Evolutionary conservation across 2,113 vertebrate genomes (phyloP).

Genomic region (Xiphophorus couchianus): DNA sequence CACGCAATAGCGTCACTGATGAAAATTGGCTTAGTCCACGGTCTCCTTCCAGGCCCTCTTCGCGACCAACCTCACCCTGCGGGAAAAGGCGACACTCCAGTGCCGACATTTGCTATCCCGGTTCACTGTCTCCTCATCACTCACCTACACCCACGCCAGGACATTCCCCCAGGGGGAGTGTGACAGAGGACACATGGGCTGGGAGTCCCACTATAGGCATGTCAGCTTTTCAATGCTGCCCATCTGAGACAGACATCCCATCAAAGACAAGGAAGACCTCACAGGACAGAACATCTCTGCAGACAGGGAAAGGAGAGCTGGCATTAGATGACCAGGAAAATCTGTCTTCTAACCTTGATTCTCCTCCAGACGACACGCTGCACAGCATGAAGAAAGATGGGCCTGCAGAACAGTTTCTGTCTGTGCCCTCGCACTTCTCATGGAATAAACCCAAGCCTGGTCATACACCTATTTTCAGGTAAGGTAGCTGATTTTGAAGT

Average conservation of each 20-base stretch:
- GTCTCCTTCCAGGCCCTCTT: conserved; percentile 92
- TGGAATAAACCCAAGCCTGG: conserved; percentile 99
- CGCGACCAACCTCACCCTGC: conserved; percentile 94
- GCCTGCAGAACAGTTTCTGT: conserved; percentile 93
- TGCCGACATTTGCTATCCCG: conserved; percentile 93
- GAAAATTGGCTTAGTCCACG: conserved; percentile 98
- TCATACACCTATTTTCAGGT: conserved; percentile 98
- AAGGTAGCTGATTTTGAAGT: conserved; percentile 37
- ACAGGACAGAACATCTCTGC: conserved; percentile 89
- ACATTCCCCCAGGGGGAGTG: conserved; percentile 92
- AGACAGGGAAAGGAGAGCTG: conserved; percentile 88
- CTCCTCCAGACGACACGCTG: conserved; percentile 87
- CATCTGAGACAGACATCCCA: conserved; percentile 93
- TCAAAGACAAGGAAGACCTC: conserved; percentile 97
- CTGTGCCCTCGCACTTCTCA: conserved; percentile 95
- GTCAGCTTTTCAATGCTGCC: conserved; percentile 91
- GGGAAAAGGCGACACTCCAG: conserved; percentile 97
- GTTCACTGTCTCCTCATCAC: conserved; percentile 92
- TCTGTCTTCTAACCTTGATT: conserved; percentile 89
- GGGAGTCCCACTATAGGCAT: conserved; percentile 84
- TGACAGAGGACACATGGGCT: conserved; percentile 96
- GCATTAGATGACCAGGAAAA: conserved; percentile 89
- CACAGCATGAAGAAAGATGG: conserved; percentile 93
- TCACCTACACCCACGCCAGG: conserved; percentile 94
- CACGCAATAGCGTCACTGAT: conserved; percentile 96